Conservation (phyloP, 1,140 invertebrate species). For the Cardiocondyla obscurior region DNA sequence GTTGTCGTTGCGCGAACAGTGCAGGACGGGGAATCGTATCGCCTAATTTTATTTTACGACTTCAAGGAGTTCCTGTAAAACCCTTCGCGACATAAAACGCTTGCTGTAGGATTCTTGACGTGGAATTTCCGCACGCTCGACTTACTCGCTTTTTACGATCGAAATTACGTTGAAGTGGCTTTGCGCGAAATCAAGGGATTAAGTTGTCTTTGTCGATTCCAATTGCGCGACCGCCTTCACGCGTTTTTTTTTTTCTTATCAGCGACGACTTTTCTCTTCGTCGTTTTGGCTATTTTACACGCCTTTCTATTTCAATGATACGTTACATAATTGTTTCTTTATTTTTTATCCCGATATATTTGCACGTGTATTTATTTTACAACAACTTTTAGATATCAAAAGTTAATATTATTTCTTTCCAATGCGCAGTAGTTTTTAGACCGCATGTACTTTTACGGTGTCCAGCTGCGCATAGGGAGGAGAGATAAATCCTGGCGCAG, state of each 20-base stretch:
- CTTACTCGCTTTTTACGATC: slow-evolving; percentile 16
- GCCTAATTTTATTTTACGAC: slow-evolving; percentile 36
- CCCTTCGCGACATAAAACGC: slow-evolving; percentile 6
- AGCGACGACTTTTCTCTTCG: neutral
- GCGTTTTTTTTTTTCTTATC: too few species aligned
- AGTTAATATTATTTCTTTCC: neutral
- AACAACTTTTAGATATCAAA: neutral
- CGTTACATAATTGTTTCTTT: neutral
- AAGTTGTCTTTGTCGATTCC: neutral
- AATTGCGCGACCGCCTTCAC: neutral
- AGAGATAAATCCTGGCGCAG: slow-evolving; percentile 57
- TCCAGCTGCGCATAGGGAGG: neutral
- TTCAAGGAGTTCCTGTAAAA: slow-evolving; percentile 14
- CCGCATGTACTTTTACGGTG: slow-evolving; percentile 6
- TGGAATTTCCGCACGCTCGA: neutral
- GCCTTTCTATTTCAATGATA: neutral
- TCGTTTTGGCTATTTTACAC: neutral
- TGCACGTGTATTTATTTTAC: neutral
- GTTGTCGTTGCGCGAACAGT: neutral
- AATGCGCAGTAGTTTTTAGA: neutral
- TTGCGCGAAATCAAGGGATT: slow-evolving; percentile 23
- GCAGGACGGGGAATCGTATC: neutral
- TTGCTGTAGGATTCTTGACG: neutral
- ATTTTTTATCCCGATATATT: neutral
- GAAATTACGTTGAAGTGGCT: slow-evolving; percentile 32